Base-by-base conservation (phyloP, 2,888 invertebrate genomes). In the Chymomyza fuscimana region DNA sequence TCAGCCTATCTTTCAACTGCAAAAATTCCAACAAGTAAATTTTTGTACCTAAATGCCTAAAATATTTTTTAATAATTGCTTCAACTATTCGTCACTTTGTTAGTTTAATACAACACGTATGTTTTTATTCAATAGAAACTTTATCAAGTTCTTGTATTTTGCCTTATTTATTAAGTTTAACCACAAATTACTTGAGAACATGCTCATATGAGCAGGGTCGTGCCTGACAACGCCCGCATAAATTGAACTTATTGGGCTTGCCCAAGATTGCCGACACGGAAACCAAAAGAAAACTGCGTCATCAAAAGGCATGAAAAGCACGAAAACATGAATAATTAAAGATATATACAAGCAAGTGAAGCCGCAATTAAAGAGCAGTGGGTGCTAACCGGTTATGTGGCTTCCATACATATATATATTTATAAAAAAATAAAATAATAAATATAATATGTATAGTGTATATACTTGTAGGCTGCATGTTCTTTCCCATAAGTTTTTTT, bases 281-380 rank as follows among this genome's bases (percentile, higher is more conserved):
- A 46, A 10, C 40, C 40, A 40, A 63, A 63, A 63, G 68, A 52
- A 52, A 74, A 63, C 32, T 78, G 80, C 80, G 78, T 78, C 78
- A 78, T 29, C 62, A 36, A 52, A 51, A 19, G 60, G 10, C 72
- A 46, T 46, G 40, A 46, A 67, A 61, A 70, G 69, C 74, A 63
- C 25, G 72, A 12, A 64, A 78, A 78, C 74, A 80, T 78, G 78
- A 78, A 78, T 78, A 78, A 78, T 78, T 74, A 78, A 74, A 72
- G 74, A 72, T 72, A 80, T 58, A 70, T 68, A 65, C 77, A 52
- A 54, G 54, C 54, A 22, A 54, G 19, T 54, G 54, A 54, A 46
- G 40, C 40, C 40, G 12, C 40, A 46, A 46, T 46, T 46, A 46
- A 46, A 46, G 40, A 46, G 40, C 12, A 46, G 10, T 12, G 40